Base-by-base conservation (phyloP, 2,888 invertebrate genomes). In the Hydropsyche betteni region DNA sequence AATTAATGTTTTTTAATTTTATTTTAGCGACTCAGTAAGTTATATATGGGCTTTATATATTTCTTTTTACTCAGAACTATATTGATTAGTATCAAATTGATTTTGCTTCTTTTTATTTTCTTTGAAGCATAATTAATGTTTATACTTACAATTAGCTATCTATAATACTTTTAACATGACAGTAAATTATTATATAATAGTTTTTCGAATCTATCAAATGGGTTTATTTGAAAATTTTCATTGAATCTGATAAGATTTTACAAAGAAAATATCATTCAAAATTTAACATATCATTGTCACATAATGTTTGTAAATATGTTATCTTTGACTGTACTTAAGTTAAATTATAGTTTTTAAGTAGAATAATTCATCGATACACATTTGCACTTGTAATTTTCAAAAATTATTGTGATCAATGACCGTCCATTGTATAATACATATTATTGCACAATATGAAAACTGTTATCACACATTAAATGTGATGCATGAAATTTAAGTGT, bases 81-180 rank as follows among this genome's bases (percentile, higher is more conserved):
- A 74, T 71, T 52, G 64, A 55, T 74, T 74, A 12, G 64, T 76
- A 71, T 34, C 72, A 76, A 38, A 50, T 33, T 68, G 33, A 68
- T 61, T 64, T 8, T 76, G 68, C 68, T 76, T 51, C 0, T 8
- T 44, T 44, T 44, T 44, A 44, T 44, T 44, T 44, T 44, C 44
- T 8, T 44, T 44, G 3, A 51, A 72, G 72, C 76, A 79, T 76
- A n/a, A n/a, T n/a, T n/a, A n/a, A 72, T 68, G 75, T 76, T 61
- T 50, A 72, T 24, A 24, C 24, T 24, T 24, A 24, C 1, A 24
- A 24, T 24, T 24, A 24, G 24, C 24, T 24, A 24, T 24, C 24
- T 24, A 61, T 36, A 61, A 75, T 69, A 53, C 74, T 74, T 68
- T 44, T 44, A 44, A 44, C 44, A 44, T 44, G 10, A 44, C 44